Conservation (phyloP, 1,140 invertebrate species). For the Gerris buenoi region DNA sequence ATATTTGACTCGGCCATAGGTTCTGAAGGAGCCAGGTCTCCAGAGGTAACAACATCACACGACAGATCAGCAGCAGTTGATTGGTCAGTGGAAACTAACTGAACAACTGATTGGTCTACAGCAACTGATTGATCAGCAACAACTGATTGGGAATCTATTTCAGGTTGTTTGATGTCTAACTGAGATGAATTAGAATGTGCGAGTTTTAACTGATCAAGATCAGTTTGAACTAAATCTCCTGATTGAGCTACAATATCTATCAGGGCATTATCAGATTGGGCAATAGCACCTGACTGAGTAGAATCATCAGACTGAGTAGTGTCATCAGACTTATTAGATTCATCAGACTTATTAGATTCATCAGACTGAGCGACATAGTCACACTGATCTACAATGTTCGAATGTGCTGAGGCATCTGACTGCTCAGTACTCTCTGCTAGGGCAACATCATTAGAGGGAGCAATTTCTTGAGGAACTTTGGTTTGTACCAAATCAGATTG, state of each 20-base stretch:
- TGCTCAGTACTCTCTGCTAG: neutral
- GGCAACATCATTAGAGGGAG: neutral
- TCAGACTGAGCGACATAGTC: neutral
- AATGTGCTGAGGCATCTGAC: neutral
- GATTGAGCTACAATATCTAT: no score
- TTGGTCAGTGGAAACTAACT: neutral
- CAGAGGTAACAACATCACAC: neutral
- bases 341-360: neutral
- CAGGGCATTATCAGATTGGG: no score
- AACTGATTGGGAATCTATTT: no score
- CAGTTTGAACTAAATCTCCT: no score
- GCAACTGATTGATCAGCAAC: no score
- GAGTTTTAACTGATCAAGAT: no score
- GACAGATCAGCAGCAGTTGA: neutral
- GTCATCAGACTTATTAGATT: neutral
- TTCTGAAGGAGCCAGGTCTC: neutral
- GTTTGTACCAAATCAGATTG: neutral
- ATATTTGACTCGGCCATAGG: neutral
- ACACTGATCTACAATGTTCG: neutral
- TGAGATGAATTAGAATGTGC: no score
- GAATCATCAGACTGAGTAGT: neutral
- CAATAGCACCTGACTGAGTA: neutral
- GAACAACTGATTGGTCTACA: neutral
- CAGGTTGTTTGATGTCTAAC: no score
- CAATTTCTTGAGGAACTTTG: no score